A percentile compares a stretch with the other conserved stretches of the same genome.
Conservation (phyloP, 2,797 vertebrate genomes). For the Chaetodon trifasciatus region DNA sequence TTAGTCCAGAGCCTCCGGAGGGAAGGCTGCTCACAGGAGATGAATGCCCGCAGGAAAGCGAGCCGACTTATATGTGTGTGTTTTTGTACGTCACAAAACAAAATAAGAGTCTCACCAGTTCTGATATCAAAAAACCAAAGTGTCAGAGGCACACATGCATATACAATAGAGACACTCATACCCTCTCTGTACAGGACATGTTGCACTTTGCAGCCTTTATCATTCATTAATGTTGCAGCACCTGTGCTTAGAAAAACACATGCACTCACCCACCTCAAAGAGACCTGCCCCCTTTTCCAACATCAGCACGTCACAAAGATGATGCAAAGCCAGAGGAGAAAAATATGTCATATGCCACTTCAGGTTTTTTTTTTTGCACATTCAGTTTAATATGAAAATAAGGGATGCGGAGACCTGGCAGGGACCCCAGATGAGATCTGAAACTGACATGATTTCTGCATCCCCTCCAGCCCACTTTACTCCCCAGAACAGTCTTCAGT, state of each 20-base stretch:
- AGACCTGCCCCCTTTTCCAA: constrained; percentile 8
- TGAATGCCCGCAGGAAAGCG: constrained; percentile 59
- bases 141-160: constrained; percentile 14
- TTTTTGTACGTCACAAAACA: constrained; percentile 23
- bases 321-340: constrained; percentile 35
- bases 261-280: constrained; percentile 28
- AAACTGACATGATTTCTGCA: constrained; percentile 64
- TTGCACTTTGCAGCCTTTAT: constrained; percentile 12
- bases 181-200: background rate
- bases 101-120: background rate
- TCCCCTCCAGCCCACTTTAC: constrained; percentile 69
- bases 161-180: background rate
- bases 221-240: constrained; percentile 48
- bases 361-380: constrained; percentile 28
- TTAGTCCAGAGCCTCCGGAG: constrained; percentile 77
- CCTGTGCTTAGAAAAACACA: constrained; percentile 26
- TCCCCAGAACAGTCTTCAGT: constrained; percentile 55
- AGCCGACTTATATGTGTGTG: constrained; percentile 11
- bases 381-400: constrained; percentile 66
- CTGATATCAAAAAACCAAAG: constrained; percentile 3
- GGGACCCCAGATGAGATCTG: constrained; percentile 49
- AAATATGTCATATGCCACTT: constrained; percentile 54
- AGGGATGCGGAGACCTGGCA: constrained; percentile 39
- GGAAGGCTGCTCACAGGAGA: constrained; percentile 67
- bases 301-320: constrained; percentile 33